A percentile compares a stretch with the other conserved stretches of the same genome.
phyloP scores from a whole-genome alignment of 1,140 invertebrate genomes.

The Ganaspis sp. region DNA sequence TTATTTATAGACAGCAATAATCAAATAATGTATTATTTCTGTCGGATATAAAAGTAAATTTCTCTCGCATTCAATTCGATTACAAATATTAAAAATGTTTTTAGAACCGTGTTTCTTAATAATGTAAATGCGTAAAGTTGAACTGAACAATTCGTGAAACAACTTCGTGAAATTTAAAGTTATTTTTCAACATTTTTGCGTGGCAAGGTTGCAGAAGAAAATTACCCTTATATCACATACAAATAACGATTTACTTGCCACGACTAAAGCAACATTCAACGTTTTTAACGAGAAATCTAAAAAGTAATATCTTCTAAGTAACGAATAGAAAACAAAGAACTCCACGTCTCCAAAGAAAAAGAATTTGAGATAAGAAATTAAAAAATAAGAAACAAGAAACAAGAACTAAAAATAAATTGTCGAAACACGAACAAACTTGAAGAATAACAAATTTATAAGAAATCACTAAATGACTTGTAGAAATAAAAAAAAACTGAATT shows the following conservation, averaged over 20 bases:
- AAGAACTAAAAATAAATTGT: too few species aligned
- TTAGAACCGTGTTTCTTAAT: too few species aligned
- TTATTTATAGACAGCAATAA: not conserved
- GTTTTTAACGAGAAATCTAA: slow-evolving; percentile 7
- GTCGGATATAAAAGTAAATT: not conserved
- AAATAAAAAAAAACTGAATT: too few species aligned
- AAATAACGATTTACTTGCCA: slow-evolving; percentile 22
- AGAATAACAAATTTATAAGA: too few species aligned
- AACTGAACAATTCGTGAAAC: too few species aligned
- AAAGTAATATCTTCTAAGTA: not conserved
- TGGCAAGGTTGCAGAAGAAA: slow-evolving; percentile 30
- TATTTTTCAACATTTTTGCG: too few species aligned
- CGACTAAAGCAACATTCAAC: not conserved
- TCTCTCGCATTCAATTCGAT: not conserved
- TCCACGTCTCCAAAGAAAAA: slow-evolving; percentile 29
- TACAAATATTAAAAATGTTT: too few species aligned
- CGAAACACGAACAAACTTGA: not conserved
- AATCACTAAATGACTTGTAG: too few species aligned
- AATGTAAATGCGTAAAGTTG: too few species aligned
- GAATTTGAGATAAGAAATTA: slow-evolving; percentile 14
- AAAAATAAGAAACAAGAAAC: slow-evolving; percentile 33
- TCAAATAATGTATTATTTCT: too few species aligned
- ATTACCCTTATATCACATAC: slow-evolving; percentile 48
- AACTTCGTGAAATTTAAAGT: not conserved
- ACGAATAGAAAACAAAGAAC: not conserved